Evolutionary conservation across 2,113 vertebrate genomes (phyloP), one percentile per base, ranked within the genome.

Genomic region (Carassius carassius): DNA sequence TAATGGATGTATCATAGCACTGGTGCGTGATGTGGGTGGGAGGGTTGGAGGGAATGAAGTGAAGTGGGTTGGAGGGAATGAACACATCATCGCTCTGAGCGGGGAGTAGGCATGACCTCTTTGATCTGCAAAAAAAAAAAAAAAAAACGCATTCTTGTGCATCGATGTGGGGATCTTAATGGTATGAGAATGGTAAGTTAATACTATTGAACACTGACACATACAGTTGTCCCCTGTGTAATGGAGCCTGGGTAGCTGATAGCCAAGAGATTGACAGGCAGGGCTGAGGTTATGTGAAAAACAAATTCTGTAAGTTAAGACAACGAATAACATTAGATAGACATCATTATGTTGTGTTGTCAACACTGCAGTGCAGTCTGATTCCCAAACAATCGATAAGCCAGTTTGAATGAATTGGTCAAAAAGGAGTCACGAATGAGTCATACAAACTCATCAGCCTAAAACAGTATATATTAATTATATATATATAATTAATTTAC

Each of bases 31-130:
- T 37, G 81, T 78, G 77, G 85, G 85, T 79, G 81, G 86, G 86
- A 86, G 86, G 86, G 86, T 37, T 86, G 86, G 63, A 79, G 81
- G 65, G 67, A 84, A 86, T 72, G 85, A 79, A 80, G 65, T 86
- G 81, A 44, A 80, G 81, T 86, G 86, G 86, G 86, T 37, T 86
- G 86, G 63, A 79, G 81, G 65, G 67, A 84, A 86, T 72, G 85
- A 79, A 80, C 81, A 79, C 81, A 79, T 86, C 81, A 78, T 76
- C 81, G 41, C 81, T 79, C 44, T 32, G 51, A 78, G 67, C 58
- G 29, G 65, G 41, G 58, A 84, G 81, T 79, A 70, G 86, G 76
- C 81, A 80, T 86, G 81, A 80, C 81, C 86, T 86, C 76, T 49
- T 58, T 35, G 78, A 86, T 60, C 32, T 21, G 49, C 65, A 80